These are phyloP conservation scores for Trachelus stipa DNA, from an alignment of 2,888 invertebrate species.

Conservation along the genomic window DNA sequence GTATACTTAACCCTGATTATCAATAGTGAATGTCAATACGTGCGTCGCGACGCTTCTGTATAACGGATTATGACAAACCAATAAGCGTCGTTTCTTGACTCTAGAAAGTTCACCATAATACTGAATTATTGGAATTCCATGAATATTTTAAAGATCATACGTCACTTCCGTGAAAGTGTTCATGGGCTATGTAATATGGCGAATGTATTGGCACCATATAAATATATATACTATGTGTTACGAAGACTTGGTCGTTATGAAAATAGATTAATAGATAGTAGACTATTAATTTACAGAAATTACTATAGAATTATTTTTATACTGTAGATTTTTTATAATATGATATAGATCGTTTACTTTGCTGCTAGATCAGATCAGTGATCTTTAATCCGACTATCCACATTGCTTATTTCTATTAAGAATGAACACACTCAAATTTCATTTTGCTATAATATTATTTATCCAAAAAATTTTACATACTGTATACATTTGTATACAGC, in stretches of 20 bases:
- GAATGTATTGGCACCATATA: background rate
- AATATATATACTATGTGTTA: background rate
- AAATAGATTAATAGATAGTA: background rate
- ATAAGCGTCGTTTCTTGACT: constrained; percentile 27
- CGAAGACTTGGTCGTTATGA: background rate
- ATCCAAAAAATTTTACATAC: background rate
- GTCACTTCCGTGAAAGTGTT: constrained; percentile 56
- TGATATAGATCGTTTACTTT: background rate
- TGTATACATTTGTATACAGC: background rate
- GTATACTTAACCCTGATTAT: background rate
- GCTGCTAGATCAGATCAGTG: background rate
- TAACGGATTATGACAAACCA: constrained; percentile 42
- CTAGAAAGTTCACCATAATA: constrained; percentile 55
- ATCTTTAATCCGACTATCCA: background rate
- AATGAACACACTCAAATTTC: too few relatives aligned
- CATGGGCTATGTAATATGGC: background rate
- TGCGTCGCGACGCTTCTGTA: constrained; percentile 4
- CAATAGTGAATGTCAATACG: background rate
- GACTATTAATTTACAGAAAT: background rate
- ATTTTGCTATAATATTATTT: too few relatives aligned
- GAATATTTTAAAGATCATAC: constrained; percentile 44
- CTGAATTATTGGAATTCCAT: constrained; percentile 52
- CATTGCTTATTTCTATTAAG: too few relatives aligned
- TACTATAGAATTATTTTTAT: background rate
- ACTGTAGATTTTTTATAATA: too few relatives aligned